Conservation (phyloP, 2,888 invertebrate genomes). For the Caprella mutica region DNA sequence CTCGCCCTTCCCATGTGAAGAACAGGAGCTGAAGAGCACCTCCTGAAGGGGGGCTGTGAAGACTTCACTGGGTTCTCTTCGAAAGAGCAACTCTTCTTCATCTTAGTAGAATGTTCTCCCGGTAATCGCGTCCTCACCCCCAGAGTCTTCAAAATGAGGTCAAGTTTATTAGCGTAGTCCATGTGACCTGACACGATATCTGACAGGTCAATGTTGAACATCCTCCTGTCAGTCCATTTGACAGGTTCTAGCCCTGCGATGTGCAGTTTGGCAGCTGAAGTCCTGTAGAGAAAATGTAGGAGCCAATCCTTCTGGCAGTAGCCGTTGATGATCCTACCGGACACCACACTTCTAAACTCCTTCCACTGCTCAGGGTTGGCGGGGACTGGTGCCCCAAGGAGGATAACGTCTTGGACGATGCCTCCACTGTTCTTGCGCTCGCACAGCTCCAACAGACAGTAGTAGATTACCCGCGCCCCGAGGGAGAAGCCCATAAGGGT, state of each 20-base stretch:
- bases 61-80: too few relatives aligned
- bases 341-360: slow-evolving; percentile 44
- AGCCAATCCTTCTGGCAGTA: slow-evolving; percentile 55
- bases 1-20: background rate
- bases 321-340: slow-evolving; percentile 54
- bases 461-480: slow-evolving; percentile 56
- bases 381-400: slow-evolving; percentile 54
- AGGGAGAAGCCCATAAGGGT: slow-evolving; percentile 54
- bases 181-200: slow-evolving; percentile 48
- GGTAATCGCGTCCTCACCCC: slow-evolving; percentile 39
- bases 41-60: too few relatives aligned
- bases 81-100: slow-evolving; percentile 40
- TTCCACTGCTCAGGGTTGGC: slow-evolving; percentile 49
- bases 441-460: slow-evolving; percentile 50
- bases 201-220: slow-evolving; percentile 51
- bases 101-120: slow-evolving; percentile 9
- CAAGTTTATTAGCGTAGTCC: slow-evolving; percentile 50
- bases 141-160: slow-evolving; percentile 41
- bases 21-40: too few relatives aligned
- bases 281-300: slow-evolving; percentile 53
- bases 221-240: slow-evolving; percentile 45
- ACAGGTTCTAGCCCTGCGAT: slow-evolving; percentile 52
- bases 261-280: slow-evolving; percentile 49
- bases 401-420: slow-evolving; percentile 53
- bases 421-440: slow-evolving; percentile 47